Evolutionary conservation across 2,113 vertebrate species (phyloP).

Genomic region (Leuciscus idus): DNA sequence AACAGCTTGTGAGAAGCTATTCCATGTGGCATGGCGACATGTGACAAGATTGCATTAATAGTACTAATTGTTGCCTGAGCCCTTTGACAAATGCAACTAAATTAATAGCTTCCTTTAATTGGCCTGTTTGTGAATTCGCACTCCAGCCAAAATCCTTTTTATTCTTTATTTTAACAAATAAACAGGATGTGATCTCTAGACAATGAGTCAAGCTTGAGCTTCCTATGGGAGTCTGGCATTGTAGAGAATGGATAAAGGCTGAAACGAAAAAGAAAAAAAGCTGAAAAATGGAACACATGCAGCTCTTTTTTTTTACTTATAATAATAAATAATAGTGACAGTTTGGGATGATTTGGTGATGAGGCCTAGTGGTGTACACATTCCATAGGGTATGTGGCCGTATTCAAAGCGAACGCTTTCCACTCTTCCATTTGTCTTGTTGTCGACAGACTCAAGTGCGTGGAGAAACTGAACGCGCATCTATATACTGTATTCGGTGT

Average conservation of each 20-base stretch:
- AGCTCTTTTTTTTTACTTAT: too few species aligned
- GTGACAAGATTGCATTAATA: slow-evolving; percentile 60
- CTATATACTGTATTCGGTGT: too few species aligned
- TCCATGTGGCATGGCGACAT: slow-evolving; percentile 30
- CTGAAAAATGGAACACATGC: not conserved
- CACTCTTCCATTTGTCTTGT: too few species aligned
- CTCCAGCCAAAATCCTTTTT: slow-evolving; percentile 14
- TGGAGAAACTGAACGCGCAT: too few species aligned
- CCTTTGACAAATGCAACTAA: slow-evolving; percentile 54
- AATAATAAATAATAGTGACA: not conserved
- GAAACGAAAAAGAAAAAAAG: not conserved
- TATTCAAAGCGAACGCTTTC: too few species aligned
- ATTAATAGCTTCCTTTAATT: slow-evolving; percentile 56
- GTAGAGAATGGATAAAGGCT: not conserved
- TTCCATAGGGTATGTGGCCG: too few species aligned
- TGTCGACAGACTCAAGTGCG: too few species aligned
- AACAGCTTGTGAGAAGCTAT: slow-evolving; percentile 47
- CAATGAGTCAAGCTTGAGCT: slow-evolving; percentile 19
- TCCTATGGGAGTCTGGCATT: not conserved
- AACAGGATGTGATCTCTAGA: slow-evolving; percentile 39
- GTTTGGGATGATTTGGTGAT: not conserved
- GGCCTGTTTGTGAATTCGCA: slow-evolving; percentile 47
- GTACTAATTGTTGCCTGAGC: slow-evolving; percentile 44
- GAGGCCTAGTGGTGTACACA: not conserved
- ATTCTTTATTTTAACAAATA: not conserved